phyloP scores from a whole-genome alignment of 53 echinoderm and acorn worm species.

The Arbacia lixula region DNA sequence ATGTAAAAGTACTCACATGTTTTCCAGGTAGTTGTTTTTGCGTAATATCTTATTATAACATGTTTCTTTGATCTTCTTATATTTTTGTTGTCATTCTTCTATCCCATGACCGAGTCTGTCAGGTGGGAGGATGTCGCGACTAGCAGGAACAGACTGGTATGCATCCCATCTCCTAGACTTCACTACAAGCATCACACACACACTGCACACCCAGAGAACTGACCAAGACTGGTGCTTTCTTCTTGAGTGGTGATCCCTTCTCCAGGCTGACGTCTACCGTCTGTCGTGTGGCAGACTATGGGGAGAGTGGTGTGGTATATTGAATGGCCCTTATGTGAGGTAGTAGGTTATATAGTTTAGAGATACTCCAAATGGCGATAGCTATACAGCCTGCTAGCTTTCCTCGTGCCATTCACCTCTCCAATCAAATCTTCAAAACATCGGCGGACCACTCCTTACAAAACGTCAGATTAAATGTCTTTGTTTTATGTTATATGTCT shows the following conservation, averaged over 20 bases:
- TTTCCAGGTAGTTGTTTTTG: too few species aligned
- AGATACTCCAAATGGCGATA: slow-evolving; percentile 85
- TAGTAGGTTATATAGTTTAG: slow-evolving; percentile 97
- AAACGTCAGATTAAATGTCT: not conserved
- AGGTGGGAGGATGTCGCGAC: too few species aligned
- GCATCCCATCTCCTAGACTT: too few species aligned
- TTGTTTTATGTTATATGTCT: too few species aligned
- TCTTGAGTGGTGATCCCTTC: slow-evolving; percentile 5
- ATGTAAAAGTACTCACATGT: too few species aligned
- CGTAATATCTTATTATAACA: too few species aligned
- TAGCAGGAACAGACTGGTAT: too few species aligned
- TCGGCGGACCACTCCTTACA: not conserved
- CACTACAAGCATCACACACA: too few species aligned
- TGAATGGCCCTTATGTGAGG: slow-evolving; percentile 81
- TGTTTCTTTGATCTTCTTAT: too few species aligned
- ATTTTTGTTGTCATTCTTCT: too few species aligned
- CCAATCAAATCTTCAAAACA: slow-evolving; percentile 44
- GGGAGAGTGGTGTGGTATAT: not conserved
- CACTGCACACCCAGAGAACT: too few species aligned
- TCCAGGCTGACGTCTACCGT: not conserved
- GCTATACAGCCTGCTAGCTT: slow-evolving; percentile 96
- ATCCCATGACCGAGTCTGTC: too few species aligned
- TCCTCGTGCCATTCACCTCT: slow-evolving; percentile 64
- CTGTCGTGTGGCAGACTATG: not conserved
- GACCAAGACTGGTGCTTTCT: not conserved